A percentile compares a stretch with the other conserved stretches of the same genome.
Evolutionary conservation across 2,888 invertebrate species (phyloP).

Genomic region (Blera fallax): DNA sequence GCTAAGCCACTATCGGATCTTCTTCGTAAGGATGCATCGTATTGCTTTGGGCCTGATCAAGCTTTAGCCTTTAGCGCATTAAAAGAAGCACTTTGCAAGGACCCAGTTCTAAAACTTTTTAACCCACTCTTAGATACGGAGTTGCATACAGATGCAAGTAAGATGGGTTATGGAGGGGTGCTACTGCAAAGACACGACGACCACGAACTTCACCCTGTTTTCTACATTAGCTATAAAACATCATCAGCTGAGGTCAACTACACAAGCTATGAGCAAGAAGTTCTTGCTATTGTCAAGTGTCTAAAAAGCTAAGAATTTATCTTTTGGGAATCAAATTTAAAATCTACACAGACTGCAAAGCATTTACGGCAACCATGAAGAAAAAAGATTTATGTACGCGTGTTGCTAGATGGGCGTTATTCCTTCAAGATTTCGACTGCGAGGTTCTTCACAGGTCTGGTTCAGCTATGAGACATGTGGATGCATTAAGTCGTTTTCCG

Average conservation of each 20-base stretch:
- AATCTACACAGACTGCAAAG: constrained; percentile 38
- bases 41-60: constrained; percentile 8
- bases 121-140: constrained; percentile 59
- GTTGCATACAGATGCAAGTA: constrained; percentile 73
- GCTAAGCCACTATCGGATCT: constrained; percentile 69
- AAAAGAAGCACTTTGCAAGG: constrained; percentile 44
- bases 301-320: constrained; percentile 73
- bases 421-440: no score
- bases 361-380: constrained; percentile 35
- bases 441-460: no score
- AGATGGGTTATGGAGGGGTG: background rate
- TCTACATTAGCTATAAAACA: constrained; percentile 7
- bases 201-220: background rate
- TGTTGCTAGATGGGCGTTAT: no score
- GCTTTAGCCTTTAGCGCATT: background rate
- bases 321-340: constrained; percentile 46
- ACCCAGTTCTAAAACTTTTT: constrained; percentile 67
- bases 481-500: no score
- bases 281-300: constrained; percentile 69
- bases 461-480: no score
- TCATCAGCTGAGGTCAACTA: background rate
- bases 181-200: constrained; percentile 4
- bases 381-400: constrained; percentile 37
- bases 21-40: constrained; percentile 8
- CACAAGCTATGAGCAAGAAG: constrained; percentile 63